These are phyloP conservation scores for Homarus americanus DNA, from an alignment of 1,140 invertebrate species.

Conservation along the genomic window DNA sequence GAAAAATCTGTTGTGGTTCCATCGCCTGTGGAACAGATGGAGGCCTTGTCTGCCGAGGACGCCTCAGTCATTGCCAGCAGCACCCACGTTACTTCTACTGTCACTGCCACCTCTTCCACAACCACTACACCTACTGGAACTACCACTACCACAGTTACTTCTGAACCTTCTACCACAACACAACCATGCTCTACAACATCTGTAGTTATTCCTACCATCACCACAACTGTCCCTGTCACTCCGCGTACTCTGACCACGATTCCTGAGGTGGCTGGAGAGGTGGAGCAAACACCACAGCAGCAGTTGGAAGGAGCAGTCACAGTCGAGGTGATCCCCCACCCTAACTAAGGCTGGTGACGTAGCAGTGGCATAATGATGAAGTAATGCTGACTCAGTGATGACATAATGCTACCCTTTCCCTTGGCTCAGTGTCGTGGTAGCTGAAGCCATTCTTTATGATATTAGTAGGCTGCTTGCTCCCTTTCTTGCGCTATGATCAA, in stretches of 20 bases:
- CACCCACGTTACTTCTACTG: not conserved
- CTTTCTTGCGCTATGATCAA: slow-evolving; percentile 15
- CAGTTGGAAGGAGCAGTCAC: slow-evolving; percentile 20
- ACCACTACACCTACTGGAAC: not conserved
- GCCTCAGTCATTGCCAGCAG: slow-evolving; percentile 28
- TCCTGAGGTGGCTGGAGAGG: slow-evolving; percentile 30
- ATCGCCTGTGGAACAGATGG: slow-evolving; percentile 20
- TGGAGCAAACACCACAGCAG: slow-evolving; percentile 26
- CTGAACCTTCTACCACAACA: slow-evolving; percentile 22
- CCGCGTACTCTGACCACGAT: slow-evolving; percentile 4
- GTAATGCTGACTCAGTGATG: slow-evolving; percentile 3
- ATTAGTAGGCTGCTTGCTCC: slow-evolving; percentile 53
- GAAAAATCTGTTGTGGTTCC: slow-evolving; percentile 2
- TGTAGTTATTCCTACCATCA: not conserved
- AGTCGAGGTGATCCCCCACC: slow-evolving; percentile 48
- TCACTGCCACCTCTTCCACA: slow-evolving; percentile 6
- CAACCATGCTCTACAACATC: not conserved
- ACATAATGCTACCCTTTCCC: slow-evolving; percentile 13
- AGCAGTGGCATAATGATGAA: slow-evolving; percentile 9
- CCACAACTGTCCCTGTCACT: not conserved
- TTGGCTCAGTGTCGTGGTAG: slow-evolving; percentile 49
- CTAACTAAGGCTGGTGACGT: slow-evolving; percentile 17
- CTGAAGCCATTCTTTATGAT: slow-evolving; percentile 37
- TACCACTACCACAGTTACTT: slow-evolving; percentile 9
- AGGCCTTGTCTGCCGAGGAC: not conserved